These are phyloP conservation scores for Narcine bancroftii DNA, from an alignment of 2,113 vertebrate genomes.

Conservation along the genomic window DNA sequence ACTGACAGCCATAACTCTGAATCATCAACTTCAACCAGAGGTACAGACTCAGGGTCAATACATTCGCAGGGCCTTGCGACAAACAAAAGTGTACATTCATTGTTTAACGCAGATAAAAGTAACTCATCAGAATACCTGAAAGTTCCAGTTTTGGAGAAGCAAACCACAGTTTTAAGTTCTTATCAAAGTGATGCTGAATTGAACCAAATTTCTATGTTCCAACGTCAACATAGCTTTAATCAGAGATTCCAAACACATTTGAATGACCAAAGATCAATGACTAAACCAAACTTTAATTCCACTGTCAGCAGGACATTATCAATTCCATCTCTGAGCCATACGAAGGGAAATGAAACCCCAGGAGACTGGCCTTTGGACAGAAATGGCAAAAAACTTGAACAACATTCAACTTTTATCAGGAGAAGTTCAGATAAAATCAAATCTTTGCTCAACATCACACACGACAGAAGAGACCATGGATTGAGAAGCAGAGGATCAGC, in stretches of 20 bases:
- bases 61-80: conserved; percentile 47
- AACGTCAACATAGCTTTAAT: not conserved
- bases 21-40: conserved; percentile 63
- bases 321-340: conserved; percentile 57
- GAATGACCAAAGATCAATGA: conserved; percentile 55
- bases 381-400: conserved; percentile 45
- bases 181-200: not conserved
- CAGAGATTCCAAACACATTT: not conserved
- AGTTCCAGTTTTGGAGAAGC: not conserved
- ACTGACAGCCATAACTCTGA: conserved; percentile 62
- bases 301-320: conserved; percentile 63
- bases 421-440: conserved; percentile 75
- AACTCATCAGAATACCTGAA: not conserved
- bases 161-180: too few relatives aligned
- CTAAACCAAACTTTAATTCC: conserved; percentile 45
- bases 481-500: conserved; percentile 55
- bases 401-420: conserved; percentile 69
- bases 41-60: conserved; percentile 58
- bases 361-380: conserved; percentile 57
- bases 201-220: not conserved
- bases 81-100: not conserved
- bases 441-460: conserved; percentile 72
- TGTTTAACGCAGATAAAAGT: not conserved
- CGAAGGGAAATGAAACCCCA: conserved; percentile 51
- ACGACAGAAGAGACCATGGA: conserved; percentile 71